Evolutionary conservation across 2,888 invertebrate genomes (phyloP).

Genomic region (Entomobrya proxima): DNA sequence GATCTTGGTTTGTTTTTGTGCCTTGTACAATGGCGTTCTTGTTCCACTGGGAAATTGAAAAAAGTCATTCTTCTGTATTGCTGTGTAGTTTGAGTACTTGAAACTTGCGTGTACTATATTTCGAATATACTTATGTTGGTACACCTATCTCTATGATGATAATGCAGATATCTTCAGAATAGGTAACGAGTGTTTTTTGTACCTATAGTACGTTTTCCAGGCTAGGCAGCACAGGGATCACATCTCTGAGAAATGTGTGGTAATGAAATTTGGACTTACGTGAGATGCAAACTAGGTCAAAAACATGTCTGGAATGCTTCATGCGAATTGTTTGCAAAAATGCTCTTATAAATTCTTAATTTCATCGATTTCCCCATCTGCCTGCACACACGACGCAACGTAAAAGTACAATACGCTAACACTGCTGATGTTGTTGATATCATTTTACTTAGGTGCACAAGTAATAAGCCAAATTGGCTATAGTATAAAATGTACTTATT

Average conservation of each 20-base stretch:
- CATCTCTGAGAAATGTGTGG: slow-evolving; percentile 39
- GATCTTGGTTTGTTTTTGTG: background rate
- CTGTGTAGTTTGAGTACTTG: no score
- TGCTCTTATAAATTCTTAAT: slow-evolving; percentile 50
- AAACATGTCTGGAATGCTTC: slow-evolving; percentile 51
- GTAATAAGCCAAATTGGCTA: background rate
- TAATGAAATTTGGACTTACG: slow-evolving; percentile 59
- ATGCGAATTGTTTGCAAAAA: slow-evolving; percentile 49
- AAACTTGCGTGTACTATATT: no score
- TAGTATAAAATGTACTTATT: background rate
- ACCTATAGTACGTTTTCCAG: background rate
- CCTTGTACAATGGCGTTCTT: background rate
- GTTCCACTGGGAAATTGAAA: background rate
- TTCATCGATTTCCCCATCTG: slow-evolving; percentile 37
- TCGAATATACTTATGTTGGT: background rate
- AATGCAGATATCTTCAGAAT: background rate
- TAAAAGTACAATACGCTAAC: background rate
- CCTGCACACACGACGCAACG: background rate
- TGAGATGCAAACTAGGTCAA: slow-evolving; percentile 57
- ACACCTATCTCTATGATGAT: background rate
- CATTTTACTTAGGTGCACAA: background rate
- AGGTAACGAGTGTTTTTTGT: background rate
- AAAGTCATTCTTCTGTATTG: background rate
- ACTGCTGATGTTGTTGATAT: background rate
- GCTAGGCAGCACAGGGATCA: background rate